Conservation (phyloP, 1,140 invertebrate genomes). For the Apis florea region DNA sequence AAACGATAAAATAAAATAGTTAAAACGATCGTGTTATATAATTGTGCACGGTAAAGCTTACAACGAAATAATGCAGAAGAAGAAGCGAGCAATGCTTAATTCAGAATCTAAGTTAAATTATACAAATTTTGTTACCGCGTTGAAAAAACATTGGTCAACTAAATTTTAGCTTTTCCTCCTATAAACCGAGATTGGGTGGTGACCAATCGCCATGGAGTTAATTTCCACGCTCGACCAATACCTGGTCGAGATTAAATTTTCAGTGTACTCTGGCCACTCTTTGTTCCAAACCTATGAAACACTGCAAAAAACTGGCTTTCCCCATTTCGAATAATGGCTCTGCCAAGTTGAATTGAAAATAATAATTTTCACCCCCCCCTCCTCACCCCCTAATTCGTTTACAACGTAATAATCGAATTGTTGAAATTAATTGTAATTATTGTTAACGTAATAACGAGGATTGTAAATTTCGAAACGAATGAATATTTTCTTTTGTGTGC, state of each 20-base stretch:
- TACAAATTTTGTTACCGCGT: background rate
- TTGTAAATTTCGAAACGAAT: too few species aligned
- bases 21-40: too few species aligned
- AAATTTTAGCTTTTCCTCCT: background rate
- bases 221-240: background rate
- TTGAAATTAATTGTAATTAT: too few species aligned
- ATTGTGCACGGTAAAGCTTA: too few species aligned
- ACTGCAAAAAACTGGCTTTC: background rate
- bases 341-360: background rate
- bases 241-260: background rate
- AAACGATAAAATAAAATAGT: too few species aligned
- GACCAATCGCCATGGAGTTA: background rate
- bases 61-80: too few species aligned
- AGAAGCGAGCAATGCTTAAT: too few species aligned
- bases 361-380: background rate
- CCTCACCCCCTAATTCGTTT: background rate
- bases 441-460: background rate
- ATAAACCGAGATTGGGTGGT: background rate
- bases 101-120: background rate
- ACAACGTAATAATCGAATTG: background rate
- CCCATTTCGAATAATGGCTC: background rate
- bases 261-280: background rate
- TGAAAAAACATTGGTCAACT: background rate
- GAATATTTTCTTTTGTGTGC: background rate
- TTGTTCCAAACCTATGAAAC: background rate